Evolutionary conservation across 2,113 vertebrate genomes (phyloP), one percentile per base, ranked within the genome.

Genomic region (Nyctereutes procyonoides): DNA sequence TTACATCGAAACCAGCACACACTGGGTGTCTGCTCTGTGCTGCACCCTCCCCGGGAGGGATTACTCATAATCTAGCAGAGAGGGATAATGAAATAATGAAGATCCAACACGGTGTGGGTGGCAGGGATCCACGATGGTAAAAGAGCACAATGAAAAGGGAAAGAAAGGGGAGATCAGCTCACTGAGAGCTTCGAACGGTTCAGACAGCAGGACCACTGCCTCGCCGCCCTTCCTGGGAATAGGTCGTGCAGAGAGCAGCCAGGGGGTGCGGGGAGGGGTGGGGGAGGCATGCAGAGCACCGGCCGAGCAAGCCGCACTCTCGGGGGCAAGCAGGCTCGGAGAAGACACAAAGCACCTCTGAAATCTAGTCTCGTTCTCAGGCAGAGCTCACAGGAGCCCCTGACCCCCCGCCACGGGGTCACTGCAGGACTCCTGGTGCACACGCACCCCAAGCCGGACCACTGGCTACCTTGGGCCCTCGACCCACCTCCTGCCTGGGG

Each of bases 121-220:
- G 51, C 10, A 88, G 55, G 62, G 79, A 74, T 55, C 43, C 30
- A 53, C 6, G 14, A 81, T 43, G 28, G 71, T 24, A 10, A 12
- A 51, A 11, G 26, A 90, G 9, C 71, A 69, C 77, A 53, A 30
- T 0, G 15, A n/a, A 85, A 32, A 80, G 35, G 62, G 56, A 51
- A 24, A 79, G 30, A 30, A 65, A 51, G 65, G 30, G 30, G 26
- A 58, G 26, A 38, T 15, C 3, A 3, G 32, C 20, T 51, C 35
- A 53, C 8, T 26, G 55, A 80, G 85, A 80, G 20, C 19, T 1
- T 1, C 19, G 55, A 86, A 5, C 20, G 71, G 43, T 28, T 32
- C n/a, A 30, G 16, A 38, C 0, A 15, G 30, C 19, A 2, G 5
- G 51, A 38, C 0, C 38, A 16, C 20, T 17, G 4, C 2, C 28